Percentiles rank a stretch among this genome's conserved stretches.
phyloP scores from a whole-genome alignment of 2,888 invertebrate species.

The Gymnocheta viridis region DNA sequence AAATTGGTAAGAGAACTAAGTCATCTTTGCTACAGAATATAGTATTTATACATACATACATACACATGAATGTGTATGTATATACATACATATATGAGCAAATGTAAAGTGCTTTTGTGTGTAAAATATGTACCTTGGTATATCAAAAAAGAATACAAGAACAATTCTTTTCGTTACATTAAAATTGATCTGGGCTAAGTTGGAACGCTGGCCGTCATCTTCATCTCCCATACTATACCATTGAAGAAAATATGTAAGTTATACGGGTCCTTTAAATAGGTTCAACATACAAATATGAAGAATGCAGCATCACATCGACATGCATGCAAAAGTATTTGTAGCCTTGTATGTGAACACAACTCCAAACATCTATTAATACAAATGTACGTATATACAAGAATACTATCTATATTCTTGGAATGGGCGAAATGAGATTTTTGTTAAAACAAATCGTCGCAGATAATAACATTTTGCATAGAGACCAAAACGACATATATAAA shows the following conservation, averaged over 20 bases:
- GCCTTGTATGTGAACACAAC: not conserved
- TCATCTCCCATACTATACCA: not conserved
- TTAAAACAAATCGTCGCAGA: too few species aligned
- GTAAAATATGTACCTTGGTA: not conserved
- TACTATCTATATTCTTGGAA: too few species aligned
- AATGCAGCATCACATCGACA: not conserved
- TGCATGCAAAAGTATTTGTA: not conserved
- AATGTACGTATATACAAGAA: too few species aligned
- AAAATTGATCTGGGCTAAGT: constrained; percentile 25
- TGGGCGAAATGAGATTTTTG: too few species aligned
- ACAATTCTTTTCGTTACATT: constrained; percentile 22
- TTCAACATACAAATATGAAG: constrained; percentile 19
- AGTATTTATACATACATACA: not conserved
- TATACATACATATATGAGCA: not conserved
- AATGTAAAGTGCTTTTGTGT: not conserved
- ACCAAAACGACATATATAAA: too few species aligned
- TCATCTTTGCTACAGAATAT: not conserved
- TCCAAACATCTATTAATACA: not conserved
- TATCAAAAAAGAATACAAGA: not conserved
- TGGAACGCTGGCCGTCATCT: constrained; percentile 19
- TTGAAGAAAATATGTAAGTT: constrained; percentile 22
- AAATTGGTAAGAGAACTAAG: constrained; percentile 20
- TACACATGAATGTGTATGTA: not conserved
- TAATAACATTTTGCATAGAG: too few species aligned
- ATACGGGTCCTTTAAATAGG: constrained; percentile 23